Conservation (phyloP, 2,113 vertebrate species). For the Rhinichthys klamathensis region DNA sequence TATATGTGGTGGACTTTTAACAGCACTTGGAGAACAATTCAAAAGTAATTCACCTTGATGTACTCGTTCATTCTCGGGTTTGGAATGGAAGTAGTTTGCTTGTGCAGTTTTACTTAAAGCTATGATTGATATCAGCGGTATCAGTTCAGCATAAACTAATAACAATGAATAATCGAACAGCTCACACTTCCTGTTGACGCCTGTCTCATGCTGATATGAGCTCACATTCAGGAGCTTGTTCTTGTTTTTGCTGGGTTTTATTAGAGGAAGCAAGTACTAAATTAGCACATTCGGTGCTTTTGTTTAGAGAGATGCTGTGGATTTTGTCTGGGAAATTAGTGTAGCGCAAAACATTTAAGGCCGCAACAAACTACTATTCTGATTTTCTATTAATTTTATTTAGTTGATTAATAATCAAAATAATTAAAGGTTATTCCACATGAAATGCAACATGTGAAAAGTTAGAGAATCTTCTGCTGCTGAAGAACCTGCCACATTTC, state of each 20-base stretch:
- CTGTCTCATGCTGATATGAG: constrained; percentile 7
- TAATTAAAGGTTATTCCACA: too few species aligned
- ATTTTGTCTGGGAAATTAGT: background rate
- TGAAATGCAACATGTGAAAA: too few species aligned
- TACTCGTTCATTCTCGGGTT: background rate
- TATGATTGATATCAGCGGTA: background rate
- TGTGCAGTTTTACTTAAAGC: background rate
- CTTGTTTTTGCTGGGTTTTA: constrained; percentile 13
- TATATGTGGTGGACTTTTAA: constrained; percentile 8
- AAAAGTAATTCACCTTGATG: background rate
- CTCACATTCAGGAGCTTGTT: constrained; percentile 25
- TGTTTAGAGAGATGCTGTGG: background rate
- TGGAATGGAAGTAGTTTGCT: background rate
- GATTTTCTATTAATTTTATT: background rate
- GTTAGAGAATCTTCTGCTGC: too few species aligned
- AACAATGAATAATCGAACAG: constrained; percentile 2
- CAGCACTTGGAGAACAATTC: constrained; percentile 3
- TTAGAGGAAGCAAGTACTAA: constrained; percentile 31
- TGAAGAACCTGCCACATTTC: background rate
- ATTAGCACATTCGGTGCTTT: constrained; percentile 9
- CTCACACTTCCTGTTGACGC: constrained; percentile 2
- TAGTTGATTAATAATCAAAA: background rate
- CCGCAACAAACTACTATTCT: background rate
- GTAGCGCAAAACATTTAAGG: background rate
- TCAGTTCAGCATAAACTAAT: background rate